A percentile compares a stretch with the other conserved stretches of the same genome.
Evolutionary conservation across 2,888 invertebrate species (phyloP).

Genomic region (Ochlodes sylvanus): DNA sequence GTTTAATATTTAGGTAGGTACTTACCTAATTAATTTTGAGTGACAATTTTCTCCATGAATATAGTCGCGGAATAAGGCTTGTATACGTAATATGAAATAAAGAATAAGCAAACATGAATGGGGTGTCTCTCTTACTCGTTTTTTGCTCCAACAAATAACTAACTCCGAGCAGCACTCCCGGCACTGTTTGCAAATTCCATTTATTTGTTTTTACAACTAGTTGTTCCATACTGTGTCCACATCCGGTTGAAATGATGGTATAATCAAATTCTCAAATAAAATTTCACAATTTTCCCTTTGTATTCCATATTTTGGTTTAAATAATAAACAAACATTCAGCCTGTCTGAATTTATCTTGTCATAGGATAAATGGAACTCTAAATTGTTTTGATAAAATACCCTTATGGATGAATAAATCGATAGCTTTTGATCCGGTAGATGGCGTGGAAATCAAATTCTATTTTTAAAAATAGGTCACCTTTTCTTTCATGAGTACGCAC

Average conservation of each 20-base stretch:
- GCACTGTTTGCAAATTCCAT: constrained; percentile 20
- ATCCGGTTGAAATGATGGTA: constrained; percentile 16
- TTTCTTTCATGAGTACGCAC: not conserved
- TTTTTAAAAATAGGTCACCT: constrained; percentile 1
- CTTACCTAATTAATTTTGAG: no score
- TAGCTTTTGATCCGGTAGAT: no score
- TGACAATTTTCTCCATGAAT: no score
- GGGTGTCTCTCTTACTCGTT: not conserved
- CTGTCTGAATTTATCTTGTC: not conserved
- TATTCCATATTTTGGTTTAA: not conserved
- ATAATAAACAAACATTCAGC: not conserved
- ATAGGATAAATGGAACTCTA: no score
- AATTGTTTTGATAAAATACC: no score
- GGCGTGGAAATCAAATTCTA: not conserved
- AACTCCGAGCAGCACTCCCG: constrained; percentile 10
- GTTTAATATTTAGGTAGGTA: no score
- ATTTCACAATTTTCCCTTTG: not conserved
- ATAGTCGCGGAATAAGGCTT: no score
- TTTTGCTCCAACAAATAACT: constrained; percentile 18
- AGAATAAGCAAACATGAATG: not conserved
- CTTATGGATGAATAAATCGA: no score
- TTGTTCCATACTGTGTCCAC: constrained; percentile 6
- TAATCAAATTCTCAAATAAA: constrained; percentile 16
- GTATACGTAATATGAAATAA: no score
- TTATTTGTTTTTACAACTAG: constrained; percentile 28